Evolutionary conservation across 2,113 vertebrate genomes (phyloP), one percentile per base, ranked within the genome.

Genomic region (Apeltes quadracus): DNA sequence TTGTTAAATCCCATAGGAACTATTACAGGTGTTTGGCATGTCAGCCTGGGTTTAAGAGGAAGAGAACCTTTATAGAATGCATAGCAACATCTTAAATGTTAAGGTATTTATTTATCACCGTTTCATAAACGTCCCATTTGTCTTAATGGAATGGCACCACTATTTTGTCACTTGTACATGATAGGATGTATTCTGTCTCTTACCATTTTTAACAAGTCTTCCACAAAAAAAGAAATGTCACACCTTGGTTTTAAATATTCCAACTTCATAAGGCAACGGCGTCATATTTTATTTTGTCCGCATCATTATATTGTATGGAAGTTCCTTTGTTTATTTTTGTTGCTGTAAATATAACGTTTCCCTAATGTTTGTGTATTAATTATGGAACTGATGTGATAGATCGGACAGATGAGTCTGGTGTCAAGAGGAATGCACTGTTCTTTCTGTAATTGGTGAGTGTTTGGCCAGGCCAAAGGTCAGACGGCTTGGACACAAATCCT

Each of bases 51-150:
- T 81, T 77, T 63, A 72, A 81, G 38, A 74, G 27, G 89, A 88
- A 91, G 89, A 83, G 88, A 91, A 87, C 72, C 69, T 92, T 84
- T 91, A 86, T 63, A 90, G 87, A 87, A 77, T 83, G 65, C 36
- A 77, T 87, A 86, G 61, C 13, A 18, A 76, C 71, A 82, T 71
- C 67, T 66, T 29, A 89, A 79, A 69, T 78, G 25, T 76, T 86
- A 83, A 86, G 76, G 53, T 63, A 74, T 66, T 53, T 71, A 44
- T 84, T 54, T 72, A 57, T 82, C 59, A 79, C 48, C 78, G 61
- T 89, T 82, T 86, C 83, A 84, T 48, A 79, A 80, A 76, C 69
- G 80, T 76, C 64, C 48, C 62, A 84, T 89, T 61, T 76, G 59
- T 77, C 80, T 80, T 74, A 73, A 41, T 72, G 34, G 59, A 86